Evolutionary conservation across 1,140 invertebrate species (phyloP).

Genomic region (Drosophila varians): DNA sequence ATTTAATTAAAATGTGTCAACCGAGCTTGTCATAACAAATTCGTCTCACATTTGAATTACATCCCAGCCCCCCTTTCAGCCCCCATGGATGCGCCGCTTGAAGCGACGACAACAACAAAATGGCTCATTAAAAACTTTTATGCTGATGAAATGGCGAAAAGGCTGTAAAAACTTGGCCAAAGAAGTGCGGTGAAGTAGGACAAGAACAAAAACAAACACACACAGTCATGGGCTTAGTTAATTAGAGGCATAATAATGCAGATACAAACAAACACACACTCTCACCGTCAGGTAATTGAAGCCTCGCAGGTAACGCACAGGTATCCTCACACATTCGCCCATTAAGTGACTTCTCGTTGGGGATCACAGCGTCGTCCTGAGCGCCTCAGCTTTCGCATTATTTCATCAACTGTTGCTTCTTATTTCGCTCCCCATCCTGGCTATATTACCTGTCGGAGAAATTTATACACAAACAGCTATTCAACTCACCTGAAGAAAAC

Average conservation of each 20-base stretch:
- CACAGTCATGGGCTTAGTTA: conserved; percentile 43
- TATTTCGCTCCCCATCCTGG: neutral
- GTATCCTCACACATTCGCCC: neutral
- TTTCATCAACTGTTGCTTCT: conserved; percentile 19
- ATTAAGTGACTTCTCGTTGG: conserved; percentile 32
- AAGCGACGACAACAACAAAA: conserved; percentile 49
- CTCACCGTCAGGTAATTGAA: conserved; percentile 5
- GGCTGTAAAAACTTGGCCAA: conserved; percentile 54
- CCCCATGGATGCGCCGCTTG: neutral
- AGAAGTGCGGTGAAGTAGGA: conserved; percentile 11
- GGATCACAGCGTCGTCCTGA: neutral
- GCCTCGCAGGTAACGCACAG: conserved; percentile 24
- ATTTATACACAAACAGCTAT: neutral
- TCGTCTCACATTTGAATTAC: conserved; percentile 53
- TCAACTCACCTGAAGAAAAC: neutral
- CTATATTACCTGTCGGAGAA: neutral
- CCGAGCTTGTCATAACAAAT: conserved; percentile 80
- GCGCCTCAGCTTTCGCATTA: conserved; percentile 1
- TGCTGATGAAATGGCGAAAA: conserved; percentile 69
- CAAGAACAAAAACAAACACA: neutral
- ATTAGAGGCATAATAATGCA: conserved; percentile 71
- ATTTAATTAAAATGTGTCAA: conserved; percentile 82
- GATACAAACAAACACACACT: conserved; percentile 29
- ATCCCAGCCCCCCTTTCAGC: neutral
- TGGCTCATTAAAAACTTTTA: conserved; percentile 82